Percentiles rank a stretch among this genome's conserved stretches.
Conservation (phyloP, 2,888 invertebrate species). For the Diaphora mendica region DNA sequence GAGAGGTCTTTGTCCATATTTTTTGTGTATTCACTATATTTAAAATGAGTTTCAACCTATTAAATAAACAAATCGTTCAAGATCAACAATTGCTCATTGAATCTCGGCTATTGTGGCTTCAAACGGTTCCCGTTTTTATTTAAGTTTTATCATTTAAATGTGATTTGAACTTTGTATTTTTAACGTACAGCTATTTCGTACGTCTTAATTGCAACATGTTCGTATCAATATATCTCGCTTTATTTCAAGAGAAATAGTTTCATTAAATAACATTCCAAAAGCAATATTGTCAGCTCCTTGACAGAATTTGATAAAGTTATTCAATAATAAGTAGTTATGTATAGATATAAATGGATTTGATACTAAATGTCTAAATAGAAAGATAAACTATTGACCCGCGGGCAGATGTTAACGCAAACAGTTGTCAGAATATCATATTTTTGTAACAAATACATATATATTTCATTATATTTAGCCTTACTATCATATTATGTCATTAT, state of each 20-base stretch:
- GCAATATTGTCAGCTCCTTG: neutral
- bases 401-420: slow-evolving; percentile 23
- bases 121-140: neutral
- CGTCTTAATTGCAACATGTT: neutral
- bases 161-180: neutral
- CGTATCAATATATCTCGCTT: neutral
- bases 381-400: slow-evolving; percentile 40
- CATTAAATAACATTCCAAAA: neutral
- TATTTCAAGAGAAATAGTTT: neutral
- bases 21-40: neutral
- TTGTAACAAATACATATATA: slow-evolving; percentile 35
- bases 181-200: neutral
- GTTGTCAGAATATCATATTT: slow-evolving; percentile 35
- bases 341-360: slow-evolving; percentile 34
- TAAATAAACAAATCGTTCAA: neutral
- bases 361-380: slow-evolving; percentile 18
- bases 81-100: neutral
- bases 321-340: slow-evolving; percentile 2
- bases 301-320: neutral
- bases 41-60: neutral
- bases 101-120: neutral
- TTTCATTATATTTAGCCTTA: slow-evolving; percentile 33
- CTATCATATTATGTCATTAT: slow-evolving; percentile 31
- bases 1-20: too few species aligned
- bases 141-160: neutral